Percentiles rank a stretch among this genome's conserved stretches.
Conservation (phyloP, 2,888 invertebrate genomes). For the Acrobasis suavella region DNA sequence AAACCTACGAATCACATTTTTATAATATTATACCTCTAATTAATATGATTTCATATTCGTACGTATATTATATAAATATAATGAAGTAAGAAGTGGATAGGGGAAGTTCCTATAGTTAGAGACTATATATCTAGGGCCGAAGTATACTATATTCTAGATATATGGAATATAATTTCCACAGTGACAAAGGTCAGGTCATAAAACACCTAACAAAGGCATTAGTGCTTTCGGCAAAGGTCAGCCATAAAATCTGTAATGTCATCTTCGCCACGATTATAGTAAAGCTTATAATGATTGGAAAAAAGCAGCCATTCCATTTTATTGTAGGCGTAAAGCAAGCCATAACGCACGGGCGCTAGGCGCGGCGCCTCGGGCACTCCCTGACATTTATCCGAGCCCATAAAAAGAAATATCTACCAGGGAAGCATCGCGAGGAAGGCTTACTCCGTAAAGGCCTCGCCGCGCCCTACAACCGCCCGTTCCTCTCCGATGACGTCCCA, state of each 20-base stretch:
- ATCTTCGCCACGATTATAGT: slow-evolving; percentile 35
- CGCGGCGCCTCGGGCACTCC: slow-evolving; percentile 63
- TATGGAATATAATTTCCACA: slow-evolving; percentile 4
- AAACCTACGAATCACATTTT: no score
- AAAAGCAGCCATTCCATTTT: slow-evolving; percentile 40
- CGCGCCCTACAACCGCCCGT: slow-evolving; percentile 60
- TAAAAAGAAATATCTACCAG: slow-evolving; percentile 80
- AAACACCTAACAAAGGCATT: slow-evolving; percentile 8
- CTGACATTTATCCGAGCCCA: slow-evolving; percentile 78
- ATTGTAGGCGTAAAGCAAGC: slow-evolving; percentile 54
- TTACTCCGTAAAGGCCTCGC: slow-evolving; percentile 71
- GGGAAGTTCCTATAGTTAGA: no score
- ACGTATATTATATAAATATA: no score
- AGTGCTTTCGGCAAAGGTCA: slow-evolving; percentile 29
- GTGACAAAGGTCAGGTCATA: slow-evolving; percentile 18
- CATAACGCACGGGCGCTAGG: slow-evolving; percentile 57
- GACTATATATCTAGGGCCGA: no score
- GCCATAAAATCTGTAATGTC: slow-evolving; percentile 27
- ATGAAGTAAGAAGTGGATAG: no score
- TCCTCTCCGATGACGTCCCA: slow-evolving; percentile 57
- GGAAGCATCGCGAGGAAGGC: slow-evolving; percentile 65
- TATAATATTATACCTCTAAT: no score
- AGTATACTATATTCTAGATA: no score
- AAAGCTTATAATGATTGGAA: slow-evolving; percentile 36
- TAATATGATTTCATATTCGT: no score